Base-by-base conservation (phyloP, 2,797 vertebrate species). In the Lacerta agilis region DNA sequence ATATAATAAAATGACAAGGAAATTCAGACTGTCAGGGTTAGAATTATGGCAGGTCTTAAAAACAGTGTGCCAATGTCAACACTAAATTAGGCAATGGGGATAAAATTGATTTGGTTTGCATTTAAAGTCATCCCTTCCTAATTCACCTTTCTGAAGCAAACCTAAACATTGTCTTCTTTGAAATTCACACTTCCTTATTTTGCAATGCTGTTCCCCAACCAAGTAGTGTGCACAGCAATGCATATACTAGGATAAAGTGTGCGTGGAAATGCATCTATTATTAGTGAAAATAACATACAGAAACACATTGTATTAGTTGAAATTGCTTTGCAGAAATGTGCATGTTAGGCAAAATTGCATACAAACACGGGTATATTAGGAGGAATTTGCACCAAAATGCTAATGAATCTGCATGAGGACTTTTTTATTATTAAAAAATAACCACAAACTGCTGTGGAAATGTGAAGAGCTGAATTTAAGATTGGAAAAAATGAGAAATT, bases 41-140 rank as follows among this genome's bases (percentile, higher is more conserved):
- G 45, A n/a, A 0, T 82, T 77, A 94, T 92, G 87, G 90, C 91
- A 83, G 80, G 79, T 89, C 91, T 1, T 4, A 69, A 90, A 90
- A 88, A 43, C n/a, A 45, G 75, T 3, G 58, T 67, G 86, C 87
- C 88, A 41, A 92, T 83, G 91, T 85, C n/a, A 86, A 49, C 76
- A 78, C 23, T 49, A 43, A 25, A 43, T 6, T 10, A 94, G 91
- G 71, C 71, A 33, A 33, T 18, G 71, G n/a, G 29, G 15, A 1
- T 5, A 17, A 33, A 33, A 33, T 72, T 33, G n/a, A n/a, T 72
- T 33, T 15, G 1, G n/a, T 72, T 72, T 15, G n/a, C n/a, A 72
- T 13, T 17, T 72, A 15, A 72, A 72, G n/a, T 13, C 11, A n/a
- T 6, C n/a, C 11, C n/a, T 33, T 33, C 71, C n/a, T 10, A 20